Conservation (phyloP, 1,140 invertebrate species). For the Cydia strobilella region DNA sequence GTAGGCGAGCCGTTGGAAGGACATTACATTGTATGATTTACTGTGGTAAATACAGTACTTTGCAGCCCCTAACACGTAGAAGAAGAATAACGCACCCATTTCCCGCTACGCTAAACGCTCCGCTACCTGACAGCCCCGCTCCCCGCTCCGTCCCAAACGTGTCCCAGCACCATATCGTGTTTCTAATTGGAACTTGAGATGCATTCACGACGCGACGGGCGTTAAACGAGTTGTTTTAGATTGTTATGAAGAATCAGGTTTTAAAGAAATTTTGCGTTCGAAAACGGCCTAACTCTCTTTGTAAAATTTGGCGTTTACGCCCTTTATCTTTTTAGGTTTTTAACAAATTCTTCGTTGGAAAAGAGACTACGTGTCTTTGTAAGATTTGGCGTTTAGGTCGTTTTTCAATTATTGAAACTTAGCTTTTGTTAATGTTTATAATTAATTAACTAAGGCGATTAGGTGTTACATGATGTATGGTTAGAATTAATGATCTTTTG, state of each 20-base stretch:
- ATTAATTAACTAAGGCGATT: neutral
- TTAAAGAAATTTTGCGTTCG: neutral
- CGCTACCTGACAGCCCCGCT: neutral
- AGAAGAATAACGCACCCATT: too few relatives aligned
- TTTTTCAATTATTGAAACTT: neutral
- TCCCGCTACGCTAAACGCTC: neutral
- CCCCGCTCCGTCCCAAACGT: slow-evolving; percentile 40
- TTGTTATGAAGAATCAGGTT: slow-evolving; percentile 35
- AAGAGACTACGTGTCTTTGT: neutral
- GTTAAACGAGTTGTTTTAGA: slow-evolving; percentile 72
- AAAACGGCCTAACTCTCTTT: neutral
- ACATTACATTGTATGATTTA: too few relatives aligned
- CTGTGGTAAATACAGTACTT: too few relatives aligned
- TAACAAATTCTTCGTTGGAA: neutral
- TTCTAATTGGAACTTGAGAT: slow-evolving; percentile 76
- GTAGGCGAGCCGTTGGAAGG: too few relatives aligned
- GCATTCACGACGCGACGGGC: slow-evolving; percentile 61
- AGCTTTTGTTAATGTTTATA: neutral
- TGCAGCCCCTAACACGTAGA: too few relatives aligned
- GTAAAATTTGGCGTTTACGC: neutral
- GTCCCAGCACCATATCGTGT: slow-evolving; percentile 65
- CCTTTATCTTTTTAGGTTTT: neutral
- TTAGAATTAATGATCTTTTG: neutral
- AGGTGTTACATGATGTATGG: neutral
- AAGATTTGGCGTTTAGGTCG: neutral